Evolutionary conservation across 1,140 invertebrate genomes (phyloP).

Genomic region (Conopomorpha cramerella): DNA sequence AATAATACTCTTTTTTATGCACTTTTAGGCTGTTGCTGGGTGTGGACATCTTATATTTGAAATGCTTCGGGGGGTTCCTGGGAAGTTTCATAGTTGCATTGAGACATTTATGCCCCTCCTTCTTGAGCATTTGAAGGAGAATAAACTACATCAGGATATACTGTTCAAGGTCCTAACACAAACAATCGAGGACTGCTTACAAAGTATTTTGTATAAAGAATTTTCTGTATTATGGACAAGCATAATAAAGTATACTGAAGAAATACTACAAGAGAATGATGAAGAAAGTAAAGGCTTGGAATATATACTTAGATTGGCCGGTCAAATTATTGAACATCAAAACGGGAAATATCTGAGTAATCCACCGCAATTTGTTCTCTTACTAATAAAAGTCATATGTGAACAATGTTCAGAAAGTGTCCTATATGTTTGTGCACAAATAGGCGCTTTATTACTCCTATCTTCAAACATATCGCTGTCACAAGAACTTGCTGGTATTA

Average conservation of each 20-base stretch:
- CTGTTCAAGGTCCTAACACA: slow-evolving; percentile 67
- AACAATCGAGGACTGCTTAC: slow-evolving; percentile 63
- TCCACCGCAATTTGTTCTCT: slow-evolving; percentile 52
- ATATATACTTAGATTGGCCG: slow-evolving; percentile 62
- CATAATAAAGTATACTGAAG: slow-evolving; percentile 29
- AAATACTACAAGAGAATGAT: slow-evolving; percentile 29
- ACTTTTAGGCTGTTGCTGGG: slow-evolving; percentile 68
- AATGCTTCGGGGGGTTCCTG: slow-evolving; percentile 77
- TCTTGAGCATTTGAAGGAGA: slow-evolving; percentile 63
- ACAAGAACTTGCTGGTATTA: slow-evolving; percentile 70
- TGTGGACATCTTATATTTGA: slow-evolving; percentile 86
- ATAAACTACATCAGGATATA: slow-evolving; percentile 58
- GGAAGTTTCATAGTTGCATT: slow-evolving; percentile 82
- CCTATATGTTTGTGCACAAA: slow-evolving; percentile 58
- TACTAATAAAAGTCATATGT: slow-evolving; percentile 62
- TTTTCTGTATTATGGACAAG: slow-evolving; percentile 65
- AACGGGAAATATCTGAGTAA: slow-evolving; percentile 68
- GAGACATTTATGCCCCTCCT: slow-evolving; percentile 67
- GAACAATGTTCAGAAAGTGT: slow-evolving; percentile 54
- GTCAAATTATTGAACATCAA: slow-evolving; percentile 65
- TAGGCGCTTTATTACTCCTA: slow-evolving; percentile 64
- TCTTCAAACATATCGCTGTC: slow-evolving; percentile 65
- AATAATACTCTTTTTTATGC: slow-evolving; percentile 15
- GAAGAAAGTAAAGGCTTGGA: slow-evolving; percentile 31
- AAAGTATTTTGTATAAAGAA: slow-evolving; percentile 64